Conservation (phyloP, 2,888 invertebrate genomes). For the Eilema sororculum region DNA sequence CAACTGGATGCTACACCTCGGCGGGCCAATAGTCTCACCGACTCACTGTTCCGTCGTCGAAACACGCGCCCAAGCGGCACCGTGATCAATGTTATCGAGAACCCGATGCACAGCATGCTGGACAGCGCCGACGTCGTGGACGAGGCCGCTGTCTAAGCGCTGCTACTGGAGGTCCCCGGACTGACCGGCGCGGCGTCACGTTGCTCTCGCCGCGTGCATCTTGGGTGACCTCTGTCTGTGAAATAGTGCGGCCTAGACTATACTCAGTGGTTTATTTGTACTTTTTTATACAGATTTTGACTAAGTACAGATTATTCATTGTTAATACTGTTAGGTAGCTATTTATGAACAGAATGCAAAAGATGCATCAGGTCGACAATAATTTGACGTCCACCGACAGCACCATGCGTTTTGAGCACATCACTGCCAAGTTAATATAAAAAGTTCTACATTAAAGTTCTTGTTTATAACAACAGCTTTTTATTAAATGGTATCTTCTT, state of each 20-base stretch:
- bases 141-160: constrained; percentile 3
- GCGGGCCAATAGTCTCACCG: constrained; percentile 65
- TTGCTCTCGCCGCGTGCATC: background rate
- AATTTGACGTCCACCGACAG: background rate
- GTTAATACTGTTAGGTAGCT: no score
- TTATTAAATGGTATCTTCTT: no score
- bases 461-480: no score
- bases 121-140: constrained; percentile 27
- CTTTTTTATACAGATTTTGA: background rate
- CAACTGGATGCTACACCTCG: constrained; percentile 52
- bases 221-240: background rate
- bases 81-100: constrained; percentile 71
- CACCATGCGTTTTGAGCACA: background rate
- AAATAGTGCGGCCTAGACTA: no score
- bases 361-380: background rate
- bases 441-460: background rate
- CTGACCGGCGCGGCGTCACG: background rate
- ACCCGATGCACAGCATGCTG: constrained; percentile 71
- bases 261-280: background rate
- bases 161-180: background rate
- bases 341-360: background rate
- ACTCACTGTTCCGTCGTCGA: constrained; percentile 60
- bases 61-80: constrained; percentile 38
- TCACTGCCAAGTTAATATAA: background rate
- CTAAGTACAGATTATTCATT: background rate